Percentiles rank a stretch among this genome's conserved stretches.
Conservation (phyloP, 2,113 vertebrate genomes). For the Daboia siamensis region DNA sequence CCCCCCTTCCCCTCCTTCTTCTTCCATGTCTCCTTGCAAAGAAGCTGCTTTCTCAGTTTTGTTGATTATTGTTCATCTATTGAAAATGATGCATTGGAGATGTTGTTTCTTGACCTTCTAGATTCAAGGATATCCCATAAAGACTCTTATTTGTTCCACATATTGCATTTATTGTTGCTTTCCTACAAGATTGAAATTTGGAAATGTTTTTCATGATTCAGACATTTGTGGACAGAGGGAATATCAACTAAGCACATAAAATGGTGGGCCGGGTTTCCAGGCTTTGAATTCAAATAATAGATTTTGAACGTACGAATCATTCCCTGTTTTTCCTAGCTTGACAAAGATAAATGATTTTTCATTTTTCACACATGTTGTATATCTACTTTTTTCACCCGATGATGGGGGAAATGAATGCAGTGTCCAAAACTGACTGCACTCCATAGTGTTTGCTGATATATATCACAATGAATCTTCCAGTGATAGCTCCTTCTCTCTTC, state of each 20-base stretch:
- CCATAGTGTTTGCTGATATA: constrained; percentile 51
- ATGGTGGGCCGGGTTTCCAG: constrained; percentile 48
- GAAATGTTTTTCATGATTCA: constrained; percentile 42
- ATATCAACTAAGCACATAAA: constrained; percentile 46
- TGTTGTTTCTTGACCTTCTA: neutral
- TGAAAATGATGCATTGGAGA: neutral
- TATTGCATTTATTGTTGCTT: constrained; percentile 54
- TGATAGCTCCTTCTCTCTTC: neutral
- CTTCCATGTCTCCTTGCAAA: neutral
- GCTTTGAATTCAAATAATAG: constrained; percentile 20
- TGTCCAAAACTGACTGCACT: constrained; percentile 46
- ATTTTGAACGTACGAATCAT: constrained; percentile 27
- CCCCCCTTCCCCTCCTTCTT: too few species aligned
- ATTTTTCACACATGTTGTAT: constrained; percentile 46
- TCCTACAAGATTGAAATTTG: constrained; percentile 49
- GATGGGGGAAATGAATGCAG: constrained; percentile 57
- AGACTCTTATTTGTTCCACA: constrained; percentile 42
- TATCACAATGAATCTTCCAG: neutral
- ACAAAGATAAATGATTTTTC: constrained; percentile 49
- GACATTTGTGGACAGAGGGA: constrained; percentile 48
- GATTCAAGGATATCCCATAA: constrained; percentile 28
- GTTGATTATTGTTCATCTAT: constrained; percentile 37
- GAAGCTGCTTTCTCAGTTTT: constrained; percentile 18
- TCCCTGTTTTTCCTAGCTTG: constrained; percentile 16
- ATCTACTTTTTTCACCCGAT: constrained; percentile 58